These are phyloP conservation scores for Candoia aspera DNA, from an alignment of 2,113 vertebrate genomes.

Conservation along the genomic window DNA sequence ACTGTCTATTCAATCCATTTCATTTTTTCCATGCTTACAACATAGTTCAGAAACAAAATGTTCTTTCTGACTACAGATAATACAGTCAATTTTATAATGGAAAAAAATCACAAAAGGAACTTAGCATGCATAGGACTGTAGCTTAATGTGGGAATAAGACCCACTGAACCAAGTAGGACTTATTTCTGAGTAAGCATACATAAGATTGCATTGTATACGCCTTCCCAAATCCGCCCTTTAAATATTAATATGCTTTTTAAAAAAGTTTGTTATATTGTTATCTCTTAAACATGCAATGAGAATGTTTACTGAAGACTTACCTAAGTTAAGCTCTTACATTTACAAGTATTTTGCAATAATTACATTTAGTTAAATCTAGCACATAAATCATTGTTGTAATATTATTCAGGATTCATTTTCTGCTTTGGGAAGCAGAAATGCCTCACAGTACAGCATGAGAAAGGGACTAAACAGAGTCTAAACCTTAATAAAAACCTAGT, in stretches of 20 bases:
- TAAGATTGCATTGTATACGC: conserved; percentile 38
- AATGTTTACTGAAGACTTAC: conserved; percentile 25
- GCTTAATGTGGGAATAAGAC: background rate
- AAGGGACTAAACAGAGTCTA: background rate
- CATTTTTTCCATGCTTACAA: conserved; percentile 63
- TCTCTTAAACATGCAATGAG: conserved; percentile 66
- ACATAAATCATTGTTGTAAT: conserved; percentile 20
- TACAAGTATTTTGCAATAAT: conserved; percentile 25
- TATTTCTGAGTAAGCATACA: background rate
- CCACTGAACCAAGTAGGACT: background rate
- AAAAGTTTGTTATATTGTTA: conserved; percentile 43
- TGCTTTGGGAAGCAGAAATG: background rate
- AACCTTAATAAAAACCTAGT: background rate
- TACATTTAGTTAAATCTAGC: conserved; percentile 38
- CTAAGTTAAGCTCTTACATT: background rate
- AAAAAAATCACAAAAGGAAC: conserved; percentile 62
- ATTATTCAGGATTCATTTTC: background rate
- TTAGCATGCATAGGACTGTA: background rate
- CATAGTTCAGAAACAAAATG: conserved; percentile 63
- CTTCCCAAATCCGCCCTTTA: conserved; percentile 67
- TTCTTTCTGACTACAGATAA: conserved; percentile 68
- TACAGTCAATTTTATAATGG: conserved; percentile 57
- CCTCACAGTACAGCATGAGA: background rate
- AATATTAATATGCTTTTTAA: conserved; percentile 55
- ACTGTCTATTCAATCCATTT: conserved; percentile 78